Conservation (phyloP, 2,113 vertebrate genomes). For the Myiopsitta monachus region DNA sequence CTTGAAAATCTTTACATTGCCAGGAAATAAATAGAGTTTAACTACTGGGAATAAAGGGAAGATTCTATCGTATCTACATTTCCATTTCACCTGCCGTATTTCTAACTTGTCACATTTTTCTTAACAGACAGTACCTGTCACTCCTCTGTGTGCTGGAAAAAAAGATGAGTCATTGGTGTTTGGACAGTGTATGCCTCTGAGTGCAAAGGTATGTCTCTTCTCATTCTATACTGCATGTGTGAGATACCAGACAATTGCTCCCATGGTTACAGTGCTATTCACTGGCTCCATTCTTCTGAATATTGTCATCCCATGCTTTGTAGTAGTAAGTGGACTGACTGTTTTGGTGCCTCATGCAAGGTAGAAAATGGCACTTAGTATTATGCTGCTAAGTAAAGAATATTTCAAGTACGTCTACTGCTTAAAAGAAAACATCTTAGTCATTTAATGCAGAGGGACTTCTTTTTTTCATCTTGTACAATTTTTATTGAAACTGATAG, state of each 20-base stretch:
- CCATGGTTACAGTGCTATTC: neutral
- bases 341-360: neutral
- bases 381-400: neutral
- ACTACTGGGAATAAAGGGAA: neutral
- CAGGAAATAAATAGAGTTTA: neutral
- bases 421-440: neutral
- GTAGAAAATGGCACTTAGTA: neutral
- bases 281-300: neutral
- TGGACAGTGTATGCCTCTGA: neutral
- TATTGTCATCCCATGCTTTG: neutral
- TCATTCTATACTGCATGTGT: neutral
- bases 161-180: neutral
- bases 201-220: neutral
- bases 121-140: neutral
- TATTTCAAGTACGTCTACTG: neutral
- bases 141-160: neutral
- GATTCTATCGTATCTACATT: neutral
- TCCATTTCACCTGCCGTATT: neutral
- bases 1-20: neutral
- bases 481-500: neutral
- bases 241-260: neutral
- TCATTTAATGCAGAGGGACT: neutral
- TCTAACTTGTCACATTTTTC: neutral
- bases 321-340: neutral
- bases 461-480: neutral